Base-by-base conservation (phyloP, 2,113 vertebrate genomes). In the Ivindomyrus marchei region DNA sequence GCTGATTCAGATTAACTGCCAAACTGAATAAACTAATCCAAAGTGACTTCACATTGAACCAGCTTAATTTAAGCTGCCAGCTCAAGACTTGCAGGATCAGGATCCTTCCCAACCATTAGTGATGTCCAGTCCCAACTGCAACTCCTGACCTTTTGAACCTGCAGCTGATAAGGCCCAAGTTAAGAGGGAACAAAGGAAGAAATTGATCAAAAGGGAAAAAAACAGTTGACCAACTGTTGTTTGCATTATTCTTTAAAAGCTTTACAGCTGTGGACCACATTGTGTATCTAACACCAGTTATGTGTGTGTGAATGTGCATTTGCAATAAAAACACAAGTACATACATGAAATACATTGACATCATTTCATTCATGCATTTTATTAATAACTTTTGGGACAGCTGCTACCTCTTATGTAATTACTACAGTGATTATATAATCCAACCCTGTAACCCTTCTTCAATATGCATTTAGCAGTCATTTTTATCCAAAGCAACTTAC, bases 311-410 rank as follows among this genome's bases (percentile, higher is more conserved):
- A 27, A 13, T 21, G 17, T 88, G 47, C 31, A 21, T 42, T 45
- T 90, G 56, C 66, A 90, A 87, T 90, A 87, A 90, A 87, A 90
- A 87, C 42, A 89, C 15, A 70, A 70, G 45, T n/a, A 21, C 42
- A 49, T 90, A 56, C 62, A 56, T 88, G 21, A 90, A 88, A 88
- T 88, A 21, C 36, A 77, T 80, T 74, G 15, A 15, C 39, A 87
- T 49, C 17, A 89, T 47, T 62, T 47, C 31, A 46, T 62, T 90
- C 24, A 17, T 53, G 8, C 13, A 52, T 53, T 46, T 84, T n/a
- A 84, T 49, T 27, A 50, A 11, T 46, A 49, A 86, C 15, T 56
- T 87, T 9, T 86, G 9, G n/a, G 19, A 27, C 80, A 84, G 27
- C 62, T 31, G 62, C 62, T 70, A 70, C n/a, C 62, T 70, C 10